Conservation (phyloP, 2,888 invertebrate genomes). For the Gymnoscelis rufifasciata region DNA sequence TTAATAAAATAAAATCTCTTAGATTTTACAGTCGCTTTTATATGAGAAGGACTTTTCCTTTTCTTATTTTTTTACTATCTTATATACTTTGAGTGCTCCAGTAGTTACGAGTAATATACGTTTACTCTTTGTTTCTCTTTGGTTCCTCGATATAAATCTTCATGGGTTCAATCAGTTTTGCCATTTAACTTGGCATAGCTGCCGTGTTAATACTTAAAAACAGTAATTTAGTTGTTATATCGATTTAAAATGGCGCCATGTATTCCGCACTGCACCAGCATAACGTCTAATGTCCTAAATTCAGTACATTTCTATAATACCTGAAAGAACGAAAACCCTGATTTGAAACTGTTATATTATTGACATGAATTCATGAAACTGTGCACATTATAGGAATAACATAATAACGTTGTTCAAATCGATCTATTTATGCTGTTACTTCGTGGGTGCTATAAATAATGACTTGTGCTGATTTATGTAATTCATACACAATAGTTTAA, state of each 20-base stretch:
- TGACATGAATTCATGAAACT: not conserved
- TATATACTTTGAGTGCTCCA: no score
- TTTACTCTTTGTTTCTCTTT: no score
- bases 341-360: not conserved
- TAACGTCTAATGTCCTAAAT: slow-evolving; percentile 16
- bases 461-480: slow-evolving; percentile 1
- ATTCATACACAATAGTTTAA: not conserved
- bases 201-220: not conserved
- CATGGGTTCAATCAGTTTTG: no score
- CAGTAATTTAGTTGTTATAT: slow-evolving; percentile 18
- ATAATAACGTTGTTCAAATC: not conserved
- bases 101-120: no score
- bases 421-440: not conserved
- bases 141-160: no score
- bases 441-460: slow-evolving; percentile 1
- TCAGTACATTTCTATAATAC: not conserved
- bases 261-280: slow-evolving; percentile 25
- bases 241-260: slow-evolving; percentile 17
- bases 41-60: not conserved
- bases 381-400: not conserved
- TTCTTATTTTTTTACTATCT: no score
- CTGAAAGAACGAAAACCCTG: not conserved
- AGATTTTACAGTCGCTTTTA: slow-evolving; percentile 10
- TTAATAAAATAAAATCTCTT: slow-evolving; percentile 12
- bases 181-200: no score